These are phyloP conservation scores for Yponomeuta cagnagella DNA, from an alignment of 2,888 invertebrate genomes.

Conservation along the genomic window DNA sequence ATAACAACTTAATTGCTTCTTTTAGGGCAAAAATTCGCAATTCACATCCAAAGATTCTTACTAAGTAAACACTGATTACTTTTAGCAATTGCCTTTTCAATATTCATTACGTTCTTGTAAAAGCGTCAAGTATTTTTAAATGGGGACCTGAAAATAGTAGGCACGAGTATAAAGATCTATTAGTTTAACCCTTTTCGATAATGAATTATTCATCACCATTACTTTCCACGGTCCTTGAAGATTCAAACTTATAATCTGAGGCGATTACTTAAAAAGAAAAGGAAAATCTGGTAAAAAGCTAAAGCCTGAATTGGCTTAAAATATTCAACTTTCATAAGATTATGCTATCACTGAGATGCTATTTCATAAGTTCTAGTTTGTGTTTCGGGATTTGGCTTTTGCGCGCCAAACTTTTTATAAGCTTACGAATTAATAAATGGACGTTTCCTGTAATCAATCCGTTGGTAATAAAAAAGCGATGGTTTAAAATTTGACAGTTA, in stretches of 20 bases:
- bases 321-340: not conserved
- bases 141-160: not conserved
- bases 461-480: too few relatives aligned
- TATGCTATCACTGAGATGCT: too few relatives aligned
- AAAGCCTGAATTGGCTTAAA: not conserved
- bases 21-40: too few relatives aligned
- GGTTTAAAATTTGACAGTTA: too few relatives aligned
- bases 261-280: constrained; percentile 5
- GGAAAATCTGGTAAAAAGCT: not conserved
- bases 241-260: constrained; percentile 10
- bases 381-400: too few relatives aligned
- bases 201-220: constrained; percentile 10
- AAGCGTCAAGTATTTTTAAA: not conserved
- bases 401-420: too few relatives aligned
- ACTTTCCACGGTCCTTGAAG: constrained; percentile 3
- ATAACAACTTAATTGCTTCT: too few relatives aligned
- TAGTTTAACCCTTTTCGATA: constrained; percentile 9
- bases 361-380: too few relatives aligned
- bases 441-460: too few relatives aligned
- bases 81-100: not conserved
- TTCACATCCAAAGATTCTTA: too few relatives aligned
- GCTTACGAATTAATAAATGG: too few relatives aligned
- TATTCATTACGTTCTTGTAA: not conserved
- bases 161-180: not conserved
- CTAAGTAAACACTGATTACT: not conserved